A percentile compares a stretch with the other conserved stretches of the same genome.
phyloP scores from a whole-genome alignment of 2,797 vertebrate species.

The Chloroceryle amazona region DNA sequence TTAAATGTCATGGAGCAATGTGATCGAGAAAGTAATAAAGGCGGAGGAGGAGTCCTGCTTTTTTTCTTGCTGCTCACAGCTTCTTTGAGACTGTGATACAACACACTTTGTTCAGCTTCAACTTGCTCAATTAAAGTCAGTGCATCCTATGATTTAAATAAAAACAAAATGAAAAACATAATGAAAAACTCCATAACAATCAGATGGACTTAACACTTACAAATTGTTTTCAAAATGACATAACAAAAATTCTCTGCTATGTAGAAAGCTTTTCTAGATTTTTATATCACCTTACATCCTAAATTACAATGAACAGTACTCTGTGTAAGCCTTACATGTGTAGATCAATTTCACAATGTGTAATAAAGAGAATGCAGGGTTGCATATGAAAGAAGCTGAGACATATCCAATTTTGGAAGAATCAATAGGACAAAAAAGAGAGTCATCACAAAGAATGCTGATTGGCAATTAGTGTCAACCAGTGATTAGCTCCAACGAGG shows the following conservation, averaged over 20 bases:
- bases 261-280: not conserved
- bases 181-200: not conserved
- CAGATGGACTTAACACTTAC: not conserved
- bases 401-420: not conserved
- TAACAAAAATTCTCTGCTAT: not conserved
- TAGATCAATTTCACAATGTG: not conserved
- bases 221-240: not conserved
- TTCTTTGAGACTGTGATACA: conserved; percentile 76
- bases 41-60: conserved; percentile 85
- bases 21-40: conserved; percentile 87
- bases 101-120: conserved; percentile 86
- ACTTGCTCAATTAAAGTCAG: conserved; percentile 87
- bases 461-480: not conserved
- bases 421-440: not conserved
- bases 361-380: not conserved
- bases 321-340: not conserved
- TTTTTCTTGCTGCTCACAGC: conserved; percentile 66
- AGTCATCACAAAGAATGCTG: not conserved
- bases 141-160: conserved; percentile 85
- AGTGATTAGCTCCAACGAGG: not conserved
- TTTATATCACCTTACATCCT: not conserved
- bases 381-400: not conserved
- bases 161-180: conserved; percentile 30
- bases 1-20: conserved; percentile 87
- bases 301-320: not conserved